phyloP scores from a whole-genome alignment of 2,113 vertebrate species.

The Rhodinocichla rosea region DNA sequence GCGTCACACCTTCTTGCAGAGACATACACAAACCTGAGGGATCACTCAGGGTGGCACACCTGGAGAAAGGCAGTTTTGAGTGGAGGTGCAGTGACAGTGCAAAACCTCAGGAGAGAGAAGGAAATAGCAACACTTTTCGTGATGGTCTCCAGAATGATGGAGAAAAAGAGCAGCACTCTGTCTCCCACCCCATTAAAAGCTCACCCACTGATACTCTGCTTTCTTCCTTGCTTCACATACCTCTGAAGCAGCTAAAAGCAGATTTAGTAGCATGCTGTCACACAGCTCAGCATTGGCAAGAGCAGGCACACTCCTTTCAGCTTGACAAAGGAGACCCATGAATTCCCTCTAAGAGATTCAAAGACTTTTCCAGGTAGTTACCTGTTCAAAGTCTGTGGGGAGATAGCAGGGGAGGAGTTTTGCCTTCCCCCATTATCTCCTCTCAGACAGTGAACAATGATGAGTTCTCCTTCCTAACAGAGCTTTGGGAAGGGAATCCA shows the following conservation, averaged over 20 bases:
- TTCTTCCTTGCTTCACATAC: slow-evolving; percentile 66
- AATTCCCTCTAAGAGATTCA: slow-evolving; percentile 60
- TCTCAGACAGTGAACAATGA: slow-evolving; percentile 27
- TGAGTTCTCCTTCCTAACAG: neutral
- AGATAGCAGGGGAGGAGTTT: slow-evolving; percentile 59
- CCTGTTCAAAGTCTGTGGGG: slow-evolving; percentile 48
- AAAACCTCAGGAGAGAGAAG: slow-evolving; percentile 6
- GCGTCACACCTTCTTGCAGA: neutral
- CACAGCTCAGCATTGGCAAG: slow-evolving; percentile 39
- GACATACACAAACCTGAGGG: neutral
- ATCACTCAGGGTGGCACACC: neutral
- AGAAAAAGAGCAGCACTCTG: slow-evolving; percentile 69
- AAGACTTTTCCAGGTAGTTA: slow-evolving; percentile 51
- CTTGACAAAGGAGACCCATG: slow-evolving; percentile 56
- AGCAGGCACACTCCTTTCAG: slow-evolving; percentile 44
- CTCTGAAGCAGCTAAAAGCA: slow-evolving; percentile 64
- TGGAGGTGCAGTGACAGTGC: neutral
- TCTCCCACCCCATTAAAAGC: slow-evolving; percentile 71
- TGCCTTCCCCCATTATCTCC: slow-evolving; percentile 5
- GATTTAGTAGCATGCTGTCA: slow-evolving; percentile 56
- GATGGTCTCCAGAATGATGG: slow-evolving; percentile 65
- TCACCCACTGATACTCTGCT: slow-evolving; percentile 69
- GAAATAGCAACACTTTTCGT: slow-evolving; percentile 60
- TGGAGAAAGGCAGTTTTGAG: neutral
- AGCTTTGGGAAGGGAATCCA: slow-evolving; percentile 22